A percentile compares a stretch with the other conserved stretches of the same genome.
These are phyloP conservation scores for Diceros bicornis DNA, from an alignment of 2,797 vertebrate genomes.

Conservation along the genomic window DNA sequence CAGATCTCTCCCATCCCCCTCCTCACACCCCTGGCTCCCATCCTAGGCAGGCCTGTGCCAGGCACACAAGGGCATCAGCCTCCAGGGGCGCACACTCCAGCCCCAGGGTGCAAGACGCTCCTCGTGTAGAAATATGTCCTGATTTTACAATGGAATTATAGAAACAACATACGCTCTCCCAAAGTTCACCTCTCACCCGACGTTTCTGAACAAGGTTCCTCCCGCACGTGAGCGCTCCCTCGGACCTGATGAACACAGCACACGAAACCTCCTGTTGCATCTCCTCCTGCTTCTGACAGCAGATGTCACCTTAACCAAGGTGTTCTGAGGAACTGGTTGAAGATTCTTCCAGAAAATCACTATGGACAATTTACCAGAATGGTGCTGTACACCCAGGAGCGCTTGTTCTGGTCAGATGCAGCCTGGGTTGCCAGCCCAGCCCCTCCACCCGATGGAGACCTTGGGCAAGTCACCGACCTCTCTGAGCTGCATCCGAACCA, in stretches of 20 bases:
- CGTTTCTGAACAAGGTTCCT: accelerated
- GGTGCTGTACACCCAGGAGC: accelerated
- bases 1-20: neutral
- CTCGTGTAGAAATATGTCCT: neutral
- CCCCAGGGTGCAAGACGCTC: neutral
- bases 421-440: neutral
- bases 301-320: too few species aligned
- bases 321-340: accelerated
- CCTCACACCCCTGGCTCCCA: neutral
- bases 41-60: neutral
- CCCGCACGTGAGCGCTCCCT: accelerated
- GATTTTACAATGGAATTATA: neutral
- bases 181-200: accelerated
- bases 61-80: accelerated
- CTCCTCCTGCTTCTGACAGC: neutral
- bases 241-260: accelerated
- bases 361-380: accelerated
- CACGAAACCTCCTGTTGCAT: accelerated
- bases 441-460: neutral
- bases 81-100: neutral
- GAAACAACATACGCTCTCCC: accelerated
- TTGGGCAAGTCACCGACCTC: accelerated
- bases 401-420: accelerated
- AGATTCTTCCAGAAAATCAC: neutral
- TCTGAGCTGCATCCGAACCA: neutral